phyloP scores from a whole-genome alignment of 2,797 vertebrate species.

The Chrosomus eos region DNA sequence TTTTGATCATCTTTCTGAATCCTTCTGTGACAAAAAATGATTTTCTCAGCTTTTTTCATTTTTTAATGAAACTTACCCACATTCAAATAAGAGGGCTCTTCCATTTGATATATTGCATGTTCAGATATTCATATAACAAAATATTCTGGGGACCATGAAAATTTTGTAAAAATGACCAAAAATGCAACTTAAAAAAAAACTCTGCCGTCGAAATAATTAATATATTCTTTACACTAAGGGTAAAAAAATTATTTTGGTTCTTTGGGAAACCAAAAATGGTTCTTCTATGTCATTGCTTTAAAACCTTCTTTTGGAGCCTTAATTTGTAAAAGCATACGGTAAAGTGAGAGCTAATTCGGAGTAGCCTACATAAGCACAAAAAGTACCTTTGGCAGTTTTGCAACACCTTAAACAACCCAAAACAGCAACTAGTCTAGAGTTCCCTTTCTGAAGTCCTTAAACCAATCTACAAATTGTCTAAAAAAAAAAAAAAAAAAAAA shows the following conservation, averaged over 20 bases:
- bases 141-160: no score
- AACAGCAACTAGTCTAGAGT: slow-evolving; percentile 57
- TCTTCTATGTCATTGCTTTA: not conserved
- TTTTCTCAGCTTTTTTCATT: no score
- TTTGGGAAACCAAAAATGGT: not conserved
- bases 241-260: not conserved
- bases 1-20: no score
- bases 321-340: slow-evolving; percentile 15
- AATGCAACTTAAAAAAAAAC: not conserved
- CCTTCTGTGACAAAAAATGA: no score
- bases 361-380: not conserved
- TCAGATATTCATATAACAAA: no score
- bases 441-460: slow-evolving; percentile 56
- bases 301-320: not conserved
- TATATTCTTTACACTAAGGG: not conserved
- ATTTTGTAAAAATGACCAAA: not conserved
- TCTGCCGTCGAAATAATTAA: no score
- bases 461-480: slow-evolving; percentile 68
- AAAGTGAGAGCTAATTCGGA: not conserved
- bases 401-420: slow-evolving; percentile 60
- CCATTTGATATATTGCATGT: not conserved
- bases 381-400: slow-evolving; percentile 54
- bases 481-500: slow-evolving; percentile 61
- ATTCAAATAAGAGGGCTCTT: no score
- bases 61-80: no score